These are phyloP conservation scores for Helleia helle DNA, from an alignment of 2,888 invertebrate genomes.

Conservation along the genomic window DNA sequence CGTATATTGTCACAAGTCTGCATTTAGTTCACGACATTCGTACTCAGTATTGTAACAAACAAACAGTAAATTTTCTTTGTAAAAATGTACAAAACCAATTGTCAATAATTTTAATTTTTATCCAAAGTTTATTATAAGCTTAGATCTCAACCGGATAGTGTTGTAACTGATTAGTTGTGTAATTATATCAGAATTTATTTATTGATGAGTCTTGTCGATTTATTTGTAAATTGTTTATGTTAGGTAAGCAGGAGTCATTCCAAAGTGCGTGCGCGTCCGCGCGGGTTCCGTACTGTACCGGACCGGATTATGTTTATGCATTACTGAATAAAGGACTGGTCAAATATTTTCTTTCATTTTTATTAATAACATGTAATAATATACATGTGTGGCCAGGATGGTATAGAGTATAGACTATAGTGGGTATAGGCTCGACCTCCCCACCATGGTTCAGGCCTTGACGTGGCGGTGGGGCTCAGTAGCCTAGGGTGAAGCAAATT, in stretches of 20 bases:
- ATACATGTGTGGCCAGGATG: neutral
- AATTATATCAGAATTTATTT: constrained; percentile 66
- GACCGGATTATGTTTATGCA: constrained; percentile 65
- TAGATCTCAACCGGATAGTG: constrained; percentile 65
- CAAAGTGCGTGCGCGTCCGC: constrained; percentile 53
- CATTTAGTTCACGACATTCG: constrained; percentile 37
- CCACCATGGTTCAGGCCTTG: too few species aligned
- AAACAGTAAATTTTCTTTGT: constrained; percentile 46
- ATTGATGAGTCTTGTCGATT: constrained; percentile 48
- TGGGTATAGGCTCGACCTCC: too few species aligned
- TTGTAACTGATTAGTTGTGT: constrained; percentile 48
- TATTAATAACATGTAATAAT: neutral
- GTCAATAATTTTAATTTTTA: constrained; percentile 61
- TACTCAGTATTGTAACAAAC: constrained; percentile 44
- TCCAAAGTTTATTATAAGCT: constrained; percentile 72
- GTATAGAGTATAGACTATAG: too few species aligned
- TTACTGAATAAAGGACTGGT: constrained; percentile 61
- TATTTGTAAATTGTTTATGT: constrained; percentile 55
- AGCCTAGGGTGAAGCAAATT: too few species aligned
- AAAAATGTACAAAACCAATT: constrained; percentile 64
- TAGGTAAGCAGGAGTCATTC: constrained; percentile 60
- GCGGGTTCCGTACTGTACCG: constrained; percentile 47
- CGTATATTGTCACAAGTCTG: constrained; percentile 54
- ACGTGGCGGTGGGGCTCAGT: too few species aligned
- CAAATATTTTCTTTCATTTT: constrained; percentile 18